Conservation (phyloP, 2,797 vertebrate genomes). For the Ataeniobius toweri region DNA sequence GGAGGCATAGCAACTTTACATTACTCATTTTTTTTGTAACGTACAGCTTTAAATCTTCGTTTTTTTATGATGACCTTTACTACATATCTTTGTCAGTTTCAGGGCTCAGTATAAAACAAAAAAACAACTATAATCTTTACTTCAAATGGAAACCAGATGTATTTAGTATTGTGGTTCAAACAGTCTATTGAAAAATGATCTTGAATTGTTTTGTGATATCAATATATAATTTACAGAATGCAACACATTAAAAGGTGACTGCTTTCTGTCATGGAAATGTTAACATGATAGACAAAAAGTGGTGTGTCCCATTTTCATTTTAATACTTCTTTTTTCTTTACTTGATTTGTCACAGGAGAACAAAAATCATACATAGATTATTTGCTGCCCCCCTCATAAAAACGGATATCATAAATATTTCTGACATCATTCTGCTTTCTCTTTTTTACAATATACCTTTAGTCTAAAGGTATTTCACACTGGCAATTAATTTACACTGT, state of each 20-base stretch:
- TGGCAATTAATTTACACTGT: constrained; percentile 76
- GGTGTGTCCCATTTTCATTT: constrained; percentile 62
- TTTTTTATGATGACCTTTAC: constrained; percentile 2
- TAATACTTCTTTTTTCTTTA: constrained; percentile 47
- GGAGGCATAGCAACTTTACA: not conserved
- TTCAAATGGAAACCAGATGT: constrained; percentile 1
- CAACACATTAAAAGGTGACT: constrained; percentile 42
- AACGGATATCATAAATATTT: constrained; percentile 76
- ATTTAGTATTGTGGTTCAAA: constrained; percentile 20
- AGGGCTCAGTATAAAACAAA: constrained; percentile 13
- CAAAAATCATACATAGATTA: constrained; percentile 34
- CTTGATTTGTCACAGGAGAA: constrained; percentile 54
- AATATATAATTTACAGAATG: constrained; percentile 23
- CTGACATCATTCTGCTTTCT: constrained; percentile 37
- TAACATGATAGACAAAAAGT: constrained; percentile 43
- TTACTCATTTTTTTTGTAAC: not conserved
- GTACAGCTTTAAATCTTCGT: not conserved
- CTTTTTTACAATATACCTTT: constrained; percentile 57
- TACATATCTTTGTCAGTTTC: constrained; percentile 3
- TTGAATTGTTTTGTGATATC: constrained; percentile 24
- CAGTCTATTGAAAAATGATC: not conserved
- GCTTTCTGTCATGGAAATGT: constrained; percentile 43
- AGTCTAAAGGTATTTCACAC: constrained; percentile 59
- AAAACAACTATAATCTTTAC: not conserved
- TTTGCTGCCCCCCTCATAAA: constrained; percentile 35